Evolutionary conservation across 2,113 vertebrate species (phyloP).

Genomic region (Cygnus buccinator): DNA sequence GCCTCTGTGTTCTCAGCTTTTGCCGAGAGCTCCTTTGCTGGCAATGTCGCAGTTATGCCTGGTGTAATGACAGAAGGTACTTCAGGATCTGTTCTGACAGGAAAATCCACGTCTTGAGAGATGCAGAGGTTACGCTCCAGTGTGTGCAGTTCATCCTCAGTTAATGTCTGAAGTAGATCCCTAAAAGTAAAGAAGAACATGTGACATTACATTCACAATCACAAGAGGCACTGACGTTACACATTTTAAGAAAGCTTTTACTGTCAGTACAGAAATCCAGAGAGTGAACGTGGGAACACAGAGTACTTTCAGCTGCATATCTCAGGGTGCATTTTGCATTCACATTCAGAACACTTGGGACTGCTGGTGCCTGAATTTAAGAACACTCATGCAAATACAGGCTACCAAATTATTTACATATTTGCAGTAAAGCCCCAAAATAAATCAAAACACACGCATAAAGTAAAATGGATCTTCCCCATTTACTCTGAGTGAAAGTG

Average conservation of each 20-base stretch:
- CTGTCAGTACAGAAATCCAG: constrained; percentile 8
- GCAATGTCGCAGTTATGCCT: constrained; percentile 49
- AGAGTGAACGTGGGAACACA: neutral
- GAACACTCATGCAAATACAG: neutral
- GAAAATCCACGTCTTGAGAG: constrained; percentile 89
- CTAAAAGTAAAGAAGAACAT: constrained; percentile 65
- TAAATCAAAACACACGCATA: neutral
- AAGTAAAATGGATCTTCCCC: neutral
- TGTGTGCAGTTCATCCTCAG: constrained; percentile 86
- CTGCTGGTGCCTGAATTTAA: neutral
- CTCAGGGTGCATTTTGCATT: neutral
- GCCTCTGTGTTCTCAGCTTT: constrained; percentile 80
- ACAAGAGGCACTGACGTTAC: neutral
- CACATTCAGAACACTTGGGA: neutral
- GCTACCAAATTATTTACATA: neutral
- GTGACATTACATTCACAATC: neutral
- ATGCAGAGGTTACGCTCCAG: constrained; percentile 93
- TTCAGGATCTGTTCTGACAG: constrained; percentile 64
- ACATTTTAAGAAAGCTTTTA: neutral
- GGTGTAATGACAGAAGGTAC: constrained; percentile 66
- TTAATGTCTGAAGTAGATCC: constrained; percentile 92
- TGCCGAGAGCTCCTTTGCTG: constrained; percentile 58
- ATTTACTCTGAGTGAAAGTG: neutral
- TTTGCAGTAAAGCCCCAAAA: neutral
- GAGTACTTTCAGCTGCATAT: neutral